phyloP scores from a whole-genome alignment of 2,797 vertebrate species.

The Sciaenops ocellatus region DNA sequence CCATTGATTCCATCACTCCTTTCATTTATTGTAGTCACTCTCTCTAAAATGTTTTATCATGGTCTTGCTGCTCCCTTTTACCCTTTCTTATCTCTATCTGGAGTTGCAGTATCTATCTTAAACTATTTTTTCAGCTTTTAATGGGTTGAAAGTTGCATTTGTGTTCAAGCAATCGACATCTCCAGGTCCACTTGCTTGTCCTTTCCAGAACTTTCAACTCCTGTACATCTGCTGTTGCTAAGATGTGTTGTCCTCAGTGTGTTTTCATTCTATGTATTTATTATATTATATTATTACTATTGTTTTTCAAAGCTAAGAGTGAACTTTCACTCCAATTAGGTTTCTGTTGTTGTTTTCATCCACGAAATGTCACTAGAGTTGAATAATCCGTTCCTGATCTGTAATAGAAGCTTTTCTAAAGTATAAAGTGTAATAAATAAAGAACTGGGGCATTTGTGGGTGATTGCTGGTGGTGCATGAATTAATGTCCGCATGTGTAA shows the following conservation, averaged over 20 bases:
- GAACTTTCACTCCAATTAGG: not conserved
- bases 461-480: conserved; percentile 39
- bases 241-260: not conserved
- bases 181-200: not conserved
- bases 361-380: not conserved
- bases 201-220: not conserved
- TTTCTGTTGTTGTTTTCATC: not conserved
- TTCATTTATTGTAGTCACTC: conserved; percentile 9
- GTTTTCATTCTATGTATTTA: not conserved
- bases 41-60: conserved; percentile 23
- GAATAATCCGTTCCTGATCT: conserved; percentile 3
- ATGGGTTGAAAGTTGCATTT: not conserved
- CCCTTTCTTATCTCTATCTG: not conserved
- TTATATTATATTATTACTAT: not conserved
- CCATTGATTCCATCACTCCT: conserved; percentile 11
- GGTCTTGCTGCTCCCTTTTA: not conserved
- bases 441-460: conserved; percentile 32
- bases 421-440: not conserved
- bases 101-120: not conserved
- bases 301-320: not conserved
- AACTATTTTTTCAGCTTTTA: not conserved
- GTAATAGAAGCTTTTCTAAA: not conserved
- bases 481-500: conserved; percentile 58
- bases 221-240: too few species aligned
- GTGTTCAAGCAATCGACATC: not conserved